Percentiles rank a stretch among this genome's conserved stretches.
Conservation (phyloP, 2,113 vertebrate genomes). For the Brachyhypopomus gauderio region DNA sequence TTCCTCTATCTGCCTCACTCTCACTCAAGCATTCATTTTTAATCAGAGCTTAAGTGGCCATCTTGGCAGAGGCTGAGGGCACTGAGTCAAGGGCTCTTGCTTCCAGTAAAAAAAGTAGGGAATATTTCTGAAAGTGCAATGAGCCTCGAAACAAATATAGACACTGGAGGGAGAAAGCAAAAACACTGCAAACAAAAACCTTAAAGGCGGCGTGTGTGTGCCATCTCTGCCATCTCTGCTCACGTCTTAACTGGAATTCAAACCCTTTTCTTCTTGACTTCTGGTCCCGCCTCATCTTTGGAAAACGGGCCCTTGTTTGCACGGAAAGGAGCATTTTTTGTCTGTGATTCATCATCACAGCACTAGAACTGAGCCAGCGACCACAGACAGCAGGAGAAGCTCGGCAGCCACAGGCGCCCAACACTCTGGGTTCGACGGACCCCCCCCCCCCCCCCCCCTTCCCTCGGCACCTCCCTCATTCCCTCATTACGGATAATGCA, state of each 20-base stretch:
- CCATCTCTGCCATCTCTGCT: constrained; percentile 45
- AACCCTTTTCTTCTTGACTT: constrained; percentile 63
- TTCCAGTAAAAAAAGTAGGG: constrained; percentile 73
- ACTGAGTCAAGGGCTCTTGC: constrained; percentile 74
- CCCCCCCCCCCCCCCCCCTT: not conserved
- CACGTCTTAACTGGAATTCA: constrained; percentile 66
- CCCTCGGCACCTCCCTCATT: constrained; percentile 11
- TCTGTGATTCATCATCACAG: constrained; percentile 40
- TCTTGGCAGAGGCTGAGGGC: constrained; percentile 72
- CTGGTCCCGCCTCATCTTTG: constrained; percentile 56
- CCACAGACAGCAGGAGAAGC: constrained; percentile 29
- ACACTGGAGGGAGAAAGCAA: constrained; percentile 34
- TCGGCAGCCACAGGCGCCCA: constrained; percentile 25
- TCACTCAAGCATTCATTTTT: constrained; percentile 79
- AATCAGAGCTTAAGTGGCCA: constrained; percentile 79
- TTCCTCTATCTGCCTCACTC: constrained; percentile 50
- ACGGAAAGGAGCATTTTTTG: constrained; percentile 58
- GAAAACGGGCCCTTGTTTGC: constrained; percentile 73
- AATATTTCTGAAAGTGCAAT: constrained; percentile 72
- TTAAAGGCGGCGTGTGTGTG: constrained; percentile 16
- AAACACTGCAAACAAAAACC: constrained; percentile 51
- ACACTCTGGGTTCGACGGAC: constrained; percentile 1
- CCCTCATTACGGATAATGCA: constrained; percentile 50
- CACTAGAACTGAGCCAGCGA: constrained; percentile 21
- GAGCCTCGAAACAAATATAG: constrained; percentile 69